A percentile compares a stretch with the other conserved stretches of the same genome.
Conservation (phyloP, 2,888 invertebrate genomes). For the Oligia latruncula region DNA sequence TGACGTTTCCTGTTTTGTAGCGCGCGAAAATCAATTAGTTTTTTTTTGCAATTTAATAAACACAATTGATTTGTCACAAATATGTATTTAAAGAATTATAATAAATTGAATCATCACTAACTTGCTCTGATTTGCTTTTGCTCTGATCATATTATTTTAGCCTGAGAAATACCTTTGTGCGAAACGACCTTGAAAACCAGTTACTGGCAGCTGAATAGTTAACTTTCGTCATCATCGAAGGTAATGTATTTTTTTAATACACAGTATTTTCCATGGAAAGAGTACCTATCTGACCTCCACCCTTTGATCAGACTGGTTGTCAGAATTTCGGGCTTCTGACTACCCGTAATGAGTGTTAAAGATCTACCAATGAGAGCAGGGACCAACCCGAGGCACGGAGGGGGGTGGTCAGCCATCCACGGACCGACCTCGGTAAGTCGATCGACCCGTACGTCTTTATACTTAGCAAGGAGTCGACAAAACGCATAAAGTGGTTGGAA, state of each 20-base stretch:
- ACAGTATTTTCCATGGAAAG: background rate
- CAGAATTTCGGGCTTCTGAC: background rate
- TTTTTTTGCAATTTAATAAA: background rate
- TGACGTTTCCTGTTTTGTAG: background rate
- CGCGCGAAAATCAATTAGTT: background rate
- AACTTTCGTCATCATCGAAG: background rate
- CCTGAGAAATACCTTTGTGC: background rate
- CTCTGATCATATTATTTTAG: background rate
- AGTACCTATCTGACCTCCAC: background rate
- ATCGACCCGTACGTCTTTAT: background rate
- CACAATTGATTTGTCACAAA: background rate
- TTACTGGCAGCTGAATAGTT: background rate
- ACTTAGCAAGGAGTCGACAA: background rate
- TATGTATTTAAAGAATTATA: background rate
- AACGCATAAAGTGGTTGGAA: slow-evolving; percentile 7
- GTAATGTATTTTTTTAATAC: background rate
- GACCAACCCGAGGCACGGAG: no score
- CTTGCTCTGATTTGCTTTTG: background rate
- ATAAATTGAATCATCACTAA: background rate
- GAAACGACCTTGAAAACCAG: background rate
- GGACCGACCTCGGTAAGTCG: background rate
- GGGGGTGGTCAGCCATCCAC: background rate
- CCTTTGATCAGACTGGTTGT: background rate
- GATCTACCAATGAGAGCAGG: background rate
- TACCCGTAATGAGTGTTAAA: background rate